These are phyloP conservation scores for Panurus biarmicus DNA, from an alignment of 2,113 vertebrate genomes.

Conservation along the genomic window DNA sequence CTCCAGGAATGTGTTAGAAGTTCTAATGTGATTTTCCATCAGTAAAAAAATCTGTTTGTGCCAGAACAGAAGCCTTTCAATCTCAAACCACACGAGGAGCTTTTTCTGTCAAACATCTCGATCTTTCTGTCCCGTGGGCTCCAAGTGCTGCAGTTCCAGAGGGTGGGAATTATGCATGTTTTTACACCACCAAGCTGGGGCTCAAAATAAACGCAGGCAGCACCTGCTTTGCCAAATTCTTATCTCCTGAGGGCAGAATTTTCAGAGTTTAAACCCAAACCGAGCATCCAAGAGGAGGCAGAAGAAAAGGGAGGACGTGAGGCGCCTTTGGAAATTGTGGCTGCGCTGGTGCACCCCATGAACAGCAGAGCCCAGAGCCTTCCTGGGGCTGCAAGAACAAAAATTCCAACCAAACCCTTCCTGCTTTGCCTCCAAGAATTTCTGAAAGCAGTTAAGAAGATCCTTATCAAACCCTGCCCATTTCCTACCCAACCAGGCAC, in stretches of 20 bases:
- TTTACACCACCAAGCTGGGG: neutral
- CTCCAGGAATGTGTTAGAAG: neutral
- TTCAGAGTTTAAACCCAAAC: neutral
- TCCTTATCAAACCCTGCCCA: neutral
- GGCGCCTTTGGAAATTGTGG: neutral
- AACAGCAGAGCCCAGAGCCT: neutral
- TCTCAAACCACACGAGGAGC: neutral
- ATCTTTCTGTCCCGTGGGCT: slow-evolving; percentile 6
- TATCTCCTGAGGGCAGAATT: neutral
- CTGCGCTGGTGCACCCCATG: neutral
- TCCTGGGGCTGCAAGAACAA: neutral
- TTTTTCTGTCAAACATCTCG: slow-evolving; percentile 25
- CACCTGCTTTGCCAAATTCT: neutral
- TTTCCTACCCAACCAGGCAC: accelerated
- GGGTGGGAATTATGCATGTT: neutral
- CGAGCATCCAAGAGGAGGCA: neutral
- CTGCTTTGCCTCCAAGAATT: neutral
- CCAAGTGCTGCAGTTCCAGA: neutral
- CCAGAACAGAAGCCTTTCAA: neutral
- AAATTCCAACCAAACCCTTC: neutral
- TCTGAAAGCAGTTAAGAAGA: neutral
- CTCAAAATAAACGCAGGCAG: neutral
- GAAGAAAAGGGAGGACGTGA: neutral
- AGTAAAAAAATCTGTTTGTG: neutral
- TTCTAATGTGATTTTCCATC: neutral